Evolutionary conservation across 2,113 vertebrate genomes (phyloP), one percentile per base, ranked within the genome.

Genomic region (Orthonyx spaldingii): DNA sequence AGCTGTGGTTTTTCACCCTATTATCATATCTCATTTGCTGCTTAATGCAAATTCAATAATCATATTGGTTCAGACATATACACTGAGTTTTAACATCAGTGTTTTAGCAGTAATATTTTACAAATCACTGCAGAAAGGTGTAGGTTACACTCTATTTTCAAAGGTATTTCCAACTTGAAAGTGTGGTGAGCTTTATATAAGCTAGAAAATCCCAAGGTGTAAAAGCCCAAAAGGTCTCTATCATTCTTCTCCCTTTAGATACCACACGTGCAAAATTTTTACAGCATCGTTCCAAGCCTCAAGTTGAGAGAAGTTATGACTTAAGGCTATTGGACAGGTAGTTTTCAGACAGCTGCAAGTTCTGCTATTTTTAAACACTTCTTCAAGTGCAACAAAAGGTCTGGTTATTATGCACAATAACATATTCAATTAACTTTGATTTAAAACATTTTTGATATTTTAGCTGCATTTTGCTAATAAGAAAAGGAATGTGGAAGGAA

Each of bases 281-380:
- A 33, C n/a, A 93, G 89, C 83, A 46, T 87, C 2, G 33, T 93
- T 96, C 93, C 96, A 96, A 95, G 88, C 88, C 86, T 94, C 80
- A 76, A 42, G 61, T 64, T 90, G 80, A 84, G 92, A 86, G 85
- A 95, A 96, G 56, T 94, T 96, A 90, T 84, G 93, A 75, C 92
- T 94, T 95, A 57, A 95, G 94, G 96, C 95, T 95, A 92, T 96
- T 92, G 93, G 72, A 83, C 69, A 3, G 30, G 86, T 39, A 79
- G 66, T 86, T 82, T 88, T 89, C 90, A 96, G 86, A 89, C 94
- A 96, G 79, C 92, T 95, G 94, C 96, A 89, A 65, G 79, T 93
- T 95, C 65, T 88, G 71, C 90, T 96, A 37, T 92, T 96, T 94
- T 96, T 78, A 94, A 94, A 89, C 24, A 13, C 65, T 89, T 87